Evolutionary conservation across 2,797 vertebrate species (phyloP).

Genomic region (Oreochromis mossambicus): DNA sequence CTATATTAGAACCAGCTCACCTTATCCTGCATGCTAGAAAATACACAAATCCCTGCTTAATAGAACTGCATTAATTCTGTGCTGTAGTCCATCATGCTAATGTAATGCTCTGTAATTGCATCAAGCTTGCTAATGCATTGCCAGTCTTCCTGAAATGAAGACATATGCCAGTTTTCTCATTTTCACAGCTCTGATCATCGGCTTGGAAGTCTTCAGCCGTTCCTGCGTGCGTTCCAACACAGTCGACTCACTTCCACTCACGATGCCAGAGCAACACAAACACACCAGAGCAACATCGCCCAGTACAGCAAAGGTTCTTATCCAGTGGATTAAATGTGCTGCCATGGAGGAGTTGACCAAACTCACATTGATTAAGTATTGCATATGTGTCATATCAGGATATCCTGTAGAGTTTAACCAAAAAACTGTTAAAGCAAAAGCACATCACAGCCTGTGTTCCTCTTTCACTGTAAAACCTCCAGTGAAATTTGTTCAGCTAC

Average conservation of each 20-base stretch:
- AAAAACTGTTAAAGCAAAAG: not conserved
- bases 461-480: not conserved
- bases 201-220: not conserved
- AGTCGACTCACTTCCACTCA: not conserved
- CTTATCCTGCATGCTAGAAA: not conserved
- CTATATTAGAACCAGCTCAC: not conserved
- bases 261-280: not conserved
- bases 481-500: not conserved
- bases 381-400: not conserved
- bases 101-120: not conserved
- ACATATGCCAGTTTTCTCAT: not conserved
- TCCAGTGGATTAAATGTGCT: not conserved
- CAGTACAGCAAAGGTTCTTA: not conserved
- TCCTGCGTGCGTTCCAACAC: not conserved
- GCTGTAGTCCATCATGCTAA: not conserved
- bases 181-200: not conserved
- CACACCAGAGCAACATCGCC: not conserved
- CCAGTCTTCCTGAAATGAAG: not conserved
- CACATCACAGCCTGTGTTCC: fast-evolving
- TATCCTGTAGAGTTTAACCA: not conserved
- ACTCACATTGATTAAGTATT: fast-evolving
- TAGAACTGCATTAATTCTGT: not conserved
- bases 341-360: not conserved
- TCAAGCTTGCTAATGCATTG: not conserved
- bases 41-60: not conserved